Base-by-base conservation (phyloP, 2,113 vertebrate genomes). In the Callospermophilus lateralis region DNA sequence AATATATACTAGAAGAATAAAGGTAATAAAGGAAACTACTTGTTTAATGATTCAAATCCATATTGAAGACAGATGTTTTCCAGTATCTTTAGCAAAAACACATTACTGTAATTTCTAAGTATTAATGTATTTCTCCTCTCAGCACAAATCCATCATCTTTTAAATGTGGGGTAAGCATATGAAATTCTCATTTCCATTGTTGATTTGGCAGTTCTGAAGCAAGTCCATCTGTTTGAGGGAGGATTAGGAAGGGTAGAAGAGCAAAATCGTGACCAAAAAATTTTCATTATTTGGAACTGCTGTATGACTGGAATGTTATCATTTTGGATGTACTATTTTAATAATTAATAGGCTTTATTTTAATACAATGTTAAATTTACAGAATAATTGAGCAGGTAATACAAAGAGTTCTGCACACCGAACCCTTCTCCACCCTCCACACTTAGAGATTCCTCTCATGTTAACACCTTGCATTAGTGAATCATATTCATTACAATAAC, bases 191-290 rank as follows among this genome's bases (percentile, higher is more conserved):
- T 83, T 83, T 61, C 16, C 93, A 19, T 77, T 91, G 32, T 37
- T 92, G 68, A 92, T 58, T 83, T 55, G 20, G 45, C 74, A 74
- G 10, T 81, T 94, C 34, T 77, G 42, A 58, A 61, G 19, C 51
- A 53, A 92, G 86, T 84, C 12, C 85, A 63, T 81, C 67, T 95
- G n/a, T 96, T 73, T 95, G 79, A 92, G 24, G 42, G 84, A 95
- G 80, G 70, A 97, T 90, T 95, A 86, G 89, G 51, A 72, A 7
- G 72, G 28, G 53, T 53, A 42, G 22, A 74, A 86, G 42, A 74
- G 19, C 22, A 87, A 90, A 96, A 94, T 15, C 74, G 24, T 79
- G 48, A 85, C 88, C 89, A 77, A 95, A 90, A 94, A 34, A 26
- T 1, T 92, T 95, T 45, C 20, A 51, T 81, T 91, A 76, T 95